phyloP scores from a whole-genome alignment of 2,888 invertebrate species.

The Seladonia tumulorum region DNA sequence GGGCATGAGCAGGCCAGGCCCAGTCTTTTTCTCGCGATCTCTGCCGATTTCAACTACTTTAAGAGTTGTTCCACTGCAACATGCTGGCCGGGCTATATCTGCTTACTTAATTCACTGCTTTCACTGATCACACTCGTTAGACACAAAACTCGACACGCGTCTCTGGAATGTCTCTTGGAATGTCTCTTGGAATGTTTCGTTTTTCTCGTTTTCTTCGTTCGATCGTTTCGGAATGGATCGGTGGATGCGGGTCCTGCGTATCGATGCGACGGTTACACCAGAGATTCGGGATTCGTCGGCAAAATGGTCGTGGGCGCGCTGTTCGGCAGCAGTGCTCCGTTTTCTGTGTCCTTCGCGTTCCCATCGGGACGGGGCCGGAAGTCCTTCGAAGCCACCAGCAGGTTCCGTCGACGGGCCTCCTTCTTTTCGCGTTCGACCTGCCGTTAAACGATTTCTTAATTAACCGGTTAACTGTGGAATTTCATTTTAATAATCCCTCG shows the following conservation, averaged over 20 bases:
- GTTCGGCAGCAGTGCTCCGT: constrained; percentile 77
- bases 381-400: constrained; percentile 76
- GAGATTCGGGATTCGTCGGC: constrained; percentile 76
- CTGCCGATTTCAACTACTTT: too few relatives aligned
- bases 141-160: not conserved
- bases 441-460: not conserved
- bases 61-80: not conserved
- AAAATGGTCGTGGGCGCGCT: constrained; percentile 74
- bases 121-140: constrained; percentile 31
- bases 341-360: constrained; percentile 78
- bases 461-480: too few relatives aligned
- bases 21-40: not conserved
- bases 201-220: not conserved
- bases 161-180: not conserved
- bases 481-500: too few relatives aligned
- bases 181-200: not conserved
- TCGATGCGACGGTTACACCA: constrained; percentile 62
- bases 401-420: constrained; percentile 79
- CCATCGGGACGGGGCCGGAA: constrained; percentile 72
- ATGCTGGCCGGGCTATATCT: constrained; percentile 11
- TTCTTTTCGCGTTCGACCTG: constrained; percentile 83
- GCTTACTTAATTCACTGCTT: not conserved
- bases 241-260: not conserved
- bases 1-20: too few relatives aligned
- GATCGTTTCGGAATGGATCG: not conserved